Base-by-base conservation (phyloP, 2,113 vertebrate genomes). In the Pterophyllum scalare region DNA sequence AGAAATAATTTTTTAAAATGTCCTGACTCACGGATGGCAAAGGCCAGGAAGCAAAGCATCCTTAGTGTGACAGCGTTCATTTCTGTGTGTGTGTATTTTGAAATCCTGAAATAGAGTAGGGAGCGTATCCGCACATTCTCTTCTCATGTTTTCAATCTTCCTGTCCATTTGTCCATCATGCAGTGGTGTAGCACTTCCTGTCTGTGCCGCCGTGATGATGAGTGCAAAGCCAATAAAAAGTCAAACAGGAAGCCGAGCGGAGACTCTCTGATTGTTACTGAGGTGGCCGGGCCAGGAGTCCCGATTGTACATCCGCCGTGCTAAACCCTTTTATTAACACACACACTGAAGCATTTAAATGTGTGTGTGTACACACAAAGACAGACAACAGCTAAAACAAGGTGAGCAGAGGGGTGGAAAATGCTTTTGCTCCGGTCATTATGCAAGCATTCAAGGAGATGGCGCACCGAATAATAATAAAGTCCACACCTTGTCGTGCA, bases 81-180 rank as follows among this genome's bases (percentile, higher is more conserved):
- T 46, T 88, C 13, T 84, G 38, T 77, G 72, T 70, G 81, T 81
- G 70, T 80, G 79, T 81, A 17, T 91, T 89, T 91, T 76, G 35
- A 88, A 88, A 87, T 81, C 93, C 91, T 57, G 74, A 95, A 95
- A 94, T 95, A 94, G 91, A 92, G 82, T 33, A 49, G 85, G 89
- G 89, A 89, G 93, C 49, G 89, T 88, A 93, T 94, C 93, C 93
- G 92, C 90, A 88, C 91, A 94, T 94, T 93, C 93, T 93, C 89
- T 86, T 61, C 67, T 60, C 33, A 54, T 87, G 86, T 89, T 93
- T 93, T 95, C 89, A 91, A 93, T 94, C 94, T 94, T 93, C 92
- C 93, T 91, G 90, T 90, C 91, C 93, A 89, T 94, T 93, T 92
- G 93, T 93, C 91, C 90, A 91, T 94, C 92, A 91, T 81, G 88